Conservation (phyloP, 2,888 invertebrate genomes). For the Scaptodrosophila latifasciaeformis region DNA sequence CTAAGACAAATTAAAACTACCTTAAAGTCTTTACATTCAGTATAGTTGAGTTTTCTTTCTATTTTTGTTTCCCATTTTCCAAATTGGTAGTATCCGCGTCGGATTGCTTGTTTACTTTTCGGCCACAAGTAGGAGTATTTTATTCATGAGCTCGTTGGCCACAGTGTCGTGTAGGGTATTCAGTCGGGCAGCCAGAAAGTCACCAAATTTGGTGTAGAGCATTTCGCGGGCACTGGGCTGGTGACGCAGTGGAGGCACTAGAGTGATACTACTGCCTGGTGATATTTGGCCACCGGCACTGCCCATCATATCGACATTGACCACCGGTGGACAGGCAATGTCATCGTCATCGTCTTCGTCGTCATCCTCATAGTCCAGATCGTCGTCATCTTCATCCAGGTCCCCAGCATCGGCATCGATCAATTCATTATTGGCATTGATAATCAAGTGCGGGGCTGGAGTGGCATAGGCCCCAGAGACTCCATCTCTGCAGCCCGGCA, state of each 20-base stretch:
- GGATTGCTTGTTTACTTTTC: constrained; percentile 55
- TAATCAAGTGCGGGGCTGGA: constrained; percentile 45
- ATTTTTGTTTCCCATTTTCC: constrained; percentile 9
- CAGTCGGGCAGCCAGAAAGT: constrained; percentile 71
- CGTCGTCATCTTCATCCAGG: constrained; percentile 52
- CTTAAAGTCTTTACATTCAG: neutral
- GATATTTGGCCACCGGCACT: constrained; percentile 33
- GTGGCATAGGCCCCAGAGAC: constrained; percentile 34
- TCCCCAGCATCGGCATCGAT: constrained; percentile 60
- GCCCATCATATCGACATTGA: constrained; percentile 30
- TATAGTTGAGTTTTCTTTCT: neutral
- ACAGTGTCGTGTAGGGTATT: constrained; percentile 70
- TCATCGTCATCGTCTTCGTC: constrained; percentile 27
- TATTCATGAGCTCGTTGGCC: constrained; percentile 73
- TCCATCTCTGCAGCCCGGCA: no score
- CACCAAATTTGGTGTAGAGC: constrained; percentile 71
- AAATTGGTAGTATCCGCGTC: no score
- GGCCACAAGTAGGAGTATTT: constrained; percentile 69
- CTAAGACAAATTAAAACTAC: no score
- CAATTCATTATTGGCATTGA: constrained; percentile 57
- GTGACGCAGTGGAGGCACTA: constrained; percentile 21
- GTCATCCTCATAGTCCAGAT: constrained; percentile 55
- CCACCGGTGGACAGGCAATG: constrained; percentile 24
- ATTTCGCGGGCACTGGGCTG: constrained; percentile 63
- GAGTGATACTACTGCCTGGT: constrained; percentile 45